These are phyloP conservation scores for Platorchestia sp. DNA, from an alignment of 1,140 invertebrate species.

Conservation along the genomic window DNA sequence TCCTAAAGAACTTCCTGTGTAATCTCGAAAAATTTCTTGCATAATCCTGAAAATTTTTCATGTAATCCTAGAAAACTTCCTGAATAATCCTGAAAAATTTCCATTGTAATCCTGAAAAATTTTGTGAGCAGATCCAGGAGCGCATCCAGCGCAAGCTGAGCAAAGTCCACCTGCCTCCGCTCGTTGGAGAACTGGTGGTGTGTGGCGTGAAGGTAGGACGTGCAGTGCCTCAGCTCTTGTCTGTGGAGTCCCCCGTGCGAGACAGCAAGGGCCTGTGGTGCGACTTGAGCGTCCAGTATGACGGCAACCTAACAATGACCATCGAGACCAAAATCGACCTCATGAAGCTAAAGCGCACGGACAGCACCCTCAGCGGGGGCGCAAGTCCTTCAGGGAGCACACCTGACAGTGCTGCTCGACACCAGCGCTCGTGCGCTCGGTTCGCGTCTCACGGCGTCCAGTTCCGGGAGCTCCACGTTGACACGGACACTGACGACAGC, in stretches of 20 bases:
- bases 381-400: slow-evolving; percentile 55
- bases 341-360: slow-evolving; percentile 80
- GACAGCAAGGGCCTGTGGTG: slow-evolving; percentile 94
- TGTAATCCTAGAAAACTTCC: too few relatives aligned
- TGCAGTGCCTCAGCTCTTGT: slow-evolving; percentile 82
- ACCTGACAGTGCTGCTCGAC: slow-evolving; percentile 53
- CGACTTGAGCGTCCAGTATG: slow-evolving; percentile 90
- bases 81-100: too few relatives aligned
- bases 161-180: slow-evolving; percentile 83
- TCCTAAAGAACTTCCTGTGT: too few relatives aligned
- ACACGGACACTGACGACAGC: slow-evolving; percentile 91
- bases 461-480: slow-evolving; percentile 76
- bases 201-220: slow-evolving; percentile 83
- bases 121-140: slow-evolving; percentile 75
- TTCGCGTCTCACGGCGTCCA: slow-evolving; percentile 62
- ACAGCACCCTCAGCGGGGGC: background rate
- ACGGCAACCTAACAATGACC: slow-evolving; percentile 88
- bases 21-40: too few relatives aligned
- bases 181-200: slow-evolving; percentile 87
- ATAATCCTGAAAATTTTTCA: too few relatives aligned
- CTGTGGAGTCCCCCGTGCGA: slow-evolving; percentile 80
- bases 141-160: slow-evolving; percentile 89
- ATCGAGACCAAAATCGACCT: slow-evolving; percentile 97
- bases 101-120: too few relatives aligned
- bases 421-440: slow-evolving; percentile 57